phyloP scores from a whole-genome alignment of 1,140 invertebrate species.

The Aradophagus sp. region DNA sequence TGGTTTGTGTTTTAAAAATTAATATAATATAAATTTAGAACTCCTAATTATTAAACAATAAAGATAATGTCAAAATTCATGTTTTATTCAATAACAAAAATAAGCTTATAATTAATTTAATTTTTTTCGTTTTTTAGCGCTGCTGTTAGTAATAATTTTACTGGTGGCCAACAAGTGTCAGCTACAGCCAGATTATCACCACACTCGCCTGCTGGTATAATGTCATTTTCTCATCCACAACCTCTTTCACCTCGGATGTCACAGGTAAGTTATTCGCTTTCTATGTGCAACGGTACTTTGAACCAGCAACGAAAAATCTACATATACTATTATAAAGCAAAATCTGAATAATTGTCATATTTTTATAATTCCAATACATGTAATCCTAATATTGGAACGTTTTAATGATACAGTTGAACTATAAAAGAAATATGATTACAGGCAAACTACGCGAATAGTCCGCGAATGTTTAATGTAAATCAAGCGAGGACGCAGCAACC shows the following conservation, averaged over 20 bases:
- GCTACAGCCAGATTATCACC: conserved; percentile 70
- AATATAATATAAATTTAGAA: too few relatives aligned
- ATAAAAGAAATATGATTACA: too few relatives aligned
- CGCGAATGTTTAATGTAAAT: conserved; percentile 72
- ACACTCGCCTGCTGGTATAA: conserved; percentile 69
- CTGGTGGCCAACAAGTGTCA: conserved; percentile 71
- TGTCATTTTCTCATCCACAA: conserved; percentile 72
- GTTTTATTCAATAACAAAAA: too few relatives aligned
- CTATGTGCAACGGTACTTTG: conserved; percentile 25
- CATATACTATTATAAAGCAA: too few relatives aligned
- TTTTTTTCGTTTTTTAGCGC: conserved; percentile 58
- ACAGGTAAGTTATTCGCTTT: conserved; percentile 64
- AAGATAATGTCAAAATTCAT: too few relatives aligned
- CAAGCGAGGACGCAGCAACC: conserved; percentile 68
- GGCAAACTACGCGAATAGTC: conserved; percentile 71
- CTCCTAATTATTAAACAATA: too few relatives aligned
- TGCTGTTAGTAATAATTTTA: conserved; percentile 72
- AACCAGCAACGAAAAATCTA: too few relatives aligned
- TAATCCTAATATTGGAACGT: too few relatives aligned
- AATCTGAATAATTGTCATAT: too few relatives aligned
- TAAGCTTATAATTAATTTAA: conserved; percentile 19
- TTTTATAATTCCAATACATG: too few relatives aligned
- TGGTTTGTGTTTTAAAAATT: too few relatives aligned
- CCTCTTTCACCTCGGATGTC: conserved; percentile 71
- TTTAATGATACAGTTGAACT: too few relatives aligned